Base-by-base conservation (phyloP, 1,140 invertebrate genomes). In the Diorhabda elongata region DNA sequence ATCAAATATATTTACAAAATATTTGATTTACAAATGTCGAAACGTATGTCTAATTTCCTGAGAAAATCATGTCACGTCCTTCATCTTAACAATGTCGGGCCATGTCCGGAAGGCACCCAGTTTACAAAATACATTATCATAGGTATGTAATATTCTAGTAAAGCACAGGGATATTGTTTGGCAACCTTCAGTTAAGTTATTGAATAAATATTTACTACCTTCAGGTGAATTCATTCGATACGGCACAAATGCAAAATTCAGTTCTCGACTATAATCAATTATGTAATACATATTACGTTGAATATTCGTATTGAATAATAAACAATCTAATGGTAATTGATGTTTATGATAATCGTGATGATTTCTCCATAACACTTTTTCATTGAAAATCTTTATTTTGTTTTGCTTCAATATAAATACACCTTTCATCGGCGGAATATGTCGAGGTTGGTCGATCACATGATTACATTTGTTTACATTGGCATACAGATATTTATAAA, bases 301-400 rank as follows among this genome's bases (percentile, higher is more conserved):
- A 2, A 11, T 42, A 42, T 43, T 42, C 26, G 59, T 42, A 11
- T 61, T 61, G 59, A 61, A 61, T 61, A 61, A 43, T 42, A 61
- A 61, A 42, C 42, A 61, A 43, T 2, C 11, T 42, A 41, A 42
- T 8, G 6, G 26, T 42, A 43, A 42, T 59, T 6, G 5, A 59
- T 6, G 41, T 4, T 4, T 61, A 61, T 61, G 59, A 41, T 42
- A 42, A 60, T 52, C 47, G 59, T 61, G 26, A 41, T 61, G 59
- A 61, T 42, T 41, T 41, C 11, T 61, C 26, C 59, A 61, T 42
- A 8, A 42, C 47, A 52, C 47, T n/a, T 52, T 52, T 61, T 61
- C 59, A 61, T 41, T 61, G 59, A 61, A 61, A 61, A 61, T 61
- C n/a, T 7, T 26, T 42, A 43, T 42, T 59, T 61, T 61, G 9